These are phyloP conservation scores for Spheniscus mendiculus DNA, from an alignment of 2,113 vertebrate genomes.

Conservation along the genomic window DNA sequence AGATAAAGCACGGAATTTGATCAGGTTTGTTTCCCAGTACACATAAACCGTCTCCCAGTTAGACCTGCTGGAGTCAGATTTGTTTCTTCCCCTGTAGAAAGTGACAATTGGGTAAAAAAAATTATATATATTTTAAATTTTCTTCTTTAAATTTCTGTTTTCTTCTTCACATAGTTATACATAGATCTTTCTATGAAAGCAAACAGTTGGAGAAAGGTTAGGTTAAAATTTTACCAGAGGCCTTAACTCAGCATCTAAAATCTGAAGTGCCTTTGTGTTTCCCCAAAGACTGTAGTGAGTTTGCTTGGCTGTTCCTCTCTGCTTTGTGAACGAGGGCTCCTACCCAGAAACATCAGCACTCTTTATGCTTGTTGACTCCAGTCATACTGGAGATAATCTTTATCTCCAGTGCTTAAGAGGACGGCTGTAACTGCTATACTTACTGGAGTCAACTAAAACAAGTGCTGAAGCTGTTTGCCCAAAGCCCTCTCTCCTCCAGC, in stretches of 20 bases:
- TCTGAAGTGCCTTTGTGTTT: background rate
- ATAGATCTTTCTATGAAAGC: background rate
- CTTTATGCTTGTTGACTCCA: background rate
- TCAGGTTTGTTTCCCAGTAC: background rate
- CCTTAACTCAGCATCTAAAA: background rate
- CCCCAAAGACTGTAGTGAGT: background rate
- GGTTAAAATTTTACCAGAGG: background rate
- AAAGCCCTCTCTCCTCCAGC: background rate
- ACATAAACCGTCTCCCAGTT: background rate
- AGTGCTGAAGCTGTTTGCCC: background rate
- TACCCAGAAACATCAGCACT: background rate
- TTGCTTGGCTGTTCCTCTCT: background rate
- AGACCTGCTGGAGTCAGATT: background rate
- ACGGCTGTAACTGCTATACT: background rate
- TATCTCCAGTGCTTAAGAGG: background rate
- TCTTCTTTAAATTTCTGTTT: background rate
- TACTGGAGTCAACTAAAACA: background rate
- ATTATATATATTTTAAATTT: background rate
- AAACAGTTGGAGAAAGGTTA: background rate
- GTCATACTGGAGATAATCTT: background rate
- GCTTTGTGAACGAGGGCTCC: background rate
- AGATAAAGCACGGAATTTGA: background rate
- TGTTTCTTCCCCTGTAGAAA: background rate
- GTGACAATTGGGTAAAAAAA: background rate
- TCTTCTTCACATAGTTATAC: background rate